Evolutionary conservation across 2,797 vertebrate genomes (phyloP).

Genomic region (Xenentodon cancila): DNA sequence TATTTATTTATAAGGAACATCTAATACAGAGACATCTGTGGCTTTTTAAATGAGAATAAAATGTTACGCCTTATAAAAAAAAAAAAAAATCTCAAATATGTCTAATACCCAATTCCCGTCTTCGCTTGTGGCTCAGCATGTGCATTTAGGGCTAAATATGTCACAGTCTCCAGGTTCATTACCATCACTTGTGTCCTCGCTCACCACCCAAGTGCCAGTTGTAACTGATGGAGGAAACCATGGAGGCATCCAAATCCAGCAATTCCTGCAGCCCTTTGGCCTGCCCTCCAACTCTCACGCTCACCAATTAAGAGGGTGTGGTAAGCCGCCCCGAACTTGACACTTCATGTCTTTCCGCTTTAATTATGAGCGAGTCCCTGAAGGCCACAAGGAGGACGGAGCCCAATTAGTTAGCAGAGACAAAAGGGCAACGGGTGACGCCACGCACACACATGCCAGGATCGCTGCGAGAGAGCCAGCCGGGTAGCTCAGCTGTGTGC

Average conservation of each 20-base stretch:
- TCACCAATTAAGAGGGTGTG: conserved; percentile 74
- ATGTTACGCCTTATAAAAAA: not conserved
- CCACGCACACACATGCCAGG: conserved; percentile 33
- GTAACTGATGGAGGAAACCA: conserved; percentile 42
- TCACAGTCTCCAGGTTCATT: conserved; percentile 54
- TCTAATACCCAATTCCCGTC: conserved; percentile 31
- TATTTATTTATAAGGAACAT: too few species aligned
- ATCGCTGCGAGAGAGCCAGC: conserved; percentile 34
- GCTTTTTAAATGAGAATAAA: too few species aligned
- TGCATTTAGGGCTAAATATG: conserved; percentile 5
- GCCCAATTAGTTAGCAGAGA: conserved; percentile 65
- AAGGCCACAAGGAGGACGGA: conserved; percentile 60
- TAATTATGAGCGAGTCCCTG: conserved; percentile 67
- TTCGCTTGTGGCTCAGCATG: conserved; percentile 40
- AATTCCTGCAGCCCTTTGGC: conserved; percentile 31
- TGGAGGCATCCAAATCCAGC: conserved; percentile 35
- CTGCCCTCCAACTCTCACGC: conserved; percentile 53
- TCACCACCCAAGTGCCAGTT: conserved; percentile 54
- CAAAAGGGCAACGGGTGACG: conserved; percentile 34
- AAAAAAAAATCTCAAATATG: not conserved
- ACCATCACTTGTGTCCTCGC: conserved; percentile 42
- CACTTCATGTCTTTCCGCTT: conserved; percentile 57
- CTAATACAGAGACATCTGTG: too few species aligned
- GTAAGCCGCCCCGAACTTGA: conserved; percentile 60
- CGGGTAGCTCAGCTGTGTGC: conserved; percentile 29